Conservation (phyloP, 2,113 vertebrate genomes). For the Tyto alba region DNA sequence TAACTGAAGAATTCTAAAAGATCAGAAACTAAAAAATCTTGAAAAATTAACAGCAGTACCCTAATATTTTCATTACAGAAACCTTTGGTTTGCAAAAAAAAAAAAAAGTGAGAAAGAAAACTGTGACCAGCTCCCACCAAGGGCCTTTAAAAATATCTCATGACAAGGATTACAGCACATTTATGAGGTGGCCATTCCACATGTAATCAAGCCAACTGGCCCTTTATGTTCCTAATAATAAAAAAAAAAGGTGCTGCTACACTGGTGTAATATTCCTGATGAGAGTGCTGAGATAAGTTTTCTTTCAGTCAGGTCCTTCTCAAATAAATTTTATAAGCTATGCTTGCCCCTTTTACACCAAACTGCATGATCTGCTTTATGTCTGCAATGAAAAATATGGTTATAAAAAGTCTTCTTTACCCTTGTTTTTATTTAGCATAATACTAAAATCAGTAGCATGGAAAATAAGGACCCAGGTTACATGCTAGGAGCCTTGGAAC, state of each 20-base stretch:
- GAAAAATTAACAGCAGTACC: not conserved
- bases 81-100: not conserved
- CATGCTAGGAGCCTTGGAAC: conserved; percentile 25
- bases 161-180: conserved; percentile 5
- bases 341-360: not conserved
- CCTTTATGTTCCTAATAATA: not conserved
- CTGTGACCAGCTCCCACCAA: not conserved
- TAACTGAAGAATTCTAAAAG: not conserved
- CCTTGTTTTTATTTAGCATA: not conserved
- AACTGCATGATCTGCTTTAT: not conserved
- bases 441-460: conserved; percentile 25
- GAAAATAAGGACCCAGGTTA: not conserved
- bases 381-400: not conserved
- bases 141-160: not conserved
- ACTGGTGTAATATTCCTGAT: not conserved
- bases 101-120: not conserved
- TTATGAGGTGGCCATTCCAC: conserved; percentile 24
- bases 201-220: not conserved
- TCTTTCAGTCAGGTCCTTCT: not conserved
- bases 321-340: conserved; percentile 11
- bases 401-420: conserved; percentile 7
- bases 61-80: not conserved
- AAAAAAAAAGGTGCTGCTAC: conserved; percentile 3
- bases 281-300: conserved; percentile 11
- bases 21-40: not conserved